These are phyloP conservation scores for Delphinus delphis DNA, from an alignment of 2,113 vertebrate genomes.

Conservation along the genomic window DNA sequence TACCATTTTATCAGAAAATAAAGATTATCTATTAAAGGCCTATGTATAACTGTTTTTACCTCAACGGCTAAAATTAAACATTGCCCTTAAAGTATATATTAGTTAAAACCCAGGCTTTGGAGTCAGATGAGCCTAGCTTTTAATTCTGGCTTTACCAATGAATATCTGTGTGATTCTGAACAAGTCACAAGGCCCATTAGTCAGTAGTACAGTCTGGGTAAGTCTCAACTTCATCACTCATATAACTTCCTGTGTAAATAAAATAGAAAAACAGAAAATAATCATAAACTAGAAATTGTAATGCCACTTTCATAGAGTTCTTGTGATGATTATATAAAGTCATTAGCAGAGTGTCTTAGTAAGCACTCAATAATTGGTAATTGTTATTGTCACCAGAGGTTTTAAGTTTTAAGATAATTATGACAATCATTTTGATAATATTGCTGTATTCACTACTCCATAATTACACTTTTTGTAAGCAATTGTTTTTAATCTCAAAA, in stretches of 20 bases:
- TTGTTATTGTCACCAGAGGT: background rate
- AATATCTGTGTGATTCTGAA: background rate
- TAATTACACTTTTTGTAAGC: background rate
- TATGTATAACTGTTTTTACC: background rate
- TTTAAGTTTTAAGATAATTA: constrained; percentile 29
- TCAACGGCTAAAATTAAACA: constrained; percentile 30
- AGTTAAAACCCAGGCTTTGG: background rate
- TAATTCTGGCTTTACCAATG: constrained; percentile 13
- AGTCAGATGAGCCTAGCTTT: constrained; percentile 14
- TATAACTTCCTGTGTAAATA: constrained; percentile 16
- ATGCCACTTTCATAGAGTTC: background rate
- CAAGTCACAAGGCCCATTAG: background rate
- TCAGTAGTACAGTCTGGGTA: background rate
- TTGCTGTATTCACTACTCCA: background rate
- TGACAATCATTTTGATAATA: background rate
- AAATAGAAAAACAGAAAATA: constrained; percentile 13
- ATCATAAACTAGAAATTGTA: constrained; percentile 21
- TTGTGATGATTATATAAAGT: background rate
- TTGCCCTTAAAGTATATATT: background rate
- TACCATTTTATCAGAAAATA: constrained; percentile 15
- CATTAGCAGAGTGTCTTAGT: background rate
- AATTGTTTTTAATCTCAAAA: constrained; percentile 3
- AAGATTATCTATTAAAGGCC: background rate
- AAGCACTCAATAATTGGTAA: background rate
- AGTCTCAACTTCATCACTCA: background rate